Evolutionary conservation across 2,113 vertebrate species (phyloP), one percentile per base, ranked within the genome.

Genomic region (Poeciliopsis retropinna): DNA sequence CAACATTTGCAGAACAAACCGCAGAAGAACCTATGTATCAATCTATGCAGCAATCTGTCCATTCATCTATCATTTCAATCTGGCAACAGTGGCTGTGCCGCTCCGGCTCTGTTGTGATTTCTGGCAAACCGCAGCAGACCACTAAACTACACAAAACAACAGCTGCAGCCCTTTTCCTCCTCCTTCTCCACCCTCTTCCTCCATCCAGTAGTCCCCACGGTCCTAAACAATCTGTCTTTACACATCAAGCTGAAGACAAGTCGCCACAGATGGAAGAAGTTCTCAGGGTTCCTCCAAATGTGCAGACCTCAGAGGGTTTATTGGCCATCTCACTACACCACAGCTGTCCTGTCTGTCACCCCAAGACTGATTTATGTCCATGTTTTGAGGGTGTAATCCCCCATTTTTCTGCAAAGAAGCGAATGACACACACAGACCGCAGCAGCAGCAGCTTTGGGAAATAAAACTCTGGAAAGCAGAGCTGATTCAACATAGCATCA

Each of bases 201-300:
- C 63, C 72, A 88, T 80, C 73, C 68, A 39, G 77, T 51, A 73
- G 64, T 86, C 84, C 85, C 84, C 87, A 81, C 41, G 32, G 83
- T 75, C 88, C 87, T 83, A 75, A 88, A 83, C 85, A 91, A 90
- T 88, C 88, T 91, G 90, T 89, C 83, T 86, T 84, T 79, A 75
- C 90, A 87, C 76, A 88, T 93, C 88, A 90, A 88, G 76, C 78
- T 78, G 72, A 67, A 75, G 88, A 89, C 89, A 78, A 85, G 88
- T 84, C 67, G 74, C 75, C 87, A 86, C 83, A 84, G 80, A 80
- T 76, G 81, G 69, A 65, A 76, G 67, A 73, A 54, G 67, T 12
- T 7, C 71, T 70, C 17, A 3, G 62, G 3, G 25, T 67, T 75
- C 32, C 65, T 69, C 70, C 37, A 25, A 63, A 80, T 70, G 22